Conservation (phyloP, 2,888 invertebrate species). For the Neria commutata region DNA sequence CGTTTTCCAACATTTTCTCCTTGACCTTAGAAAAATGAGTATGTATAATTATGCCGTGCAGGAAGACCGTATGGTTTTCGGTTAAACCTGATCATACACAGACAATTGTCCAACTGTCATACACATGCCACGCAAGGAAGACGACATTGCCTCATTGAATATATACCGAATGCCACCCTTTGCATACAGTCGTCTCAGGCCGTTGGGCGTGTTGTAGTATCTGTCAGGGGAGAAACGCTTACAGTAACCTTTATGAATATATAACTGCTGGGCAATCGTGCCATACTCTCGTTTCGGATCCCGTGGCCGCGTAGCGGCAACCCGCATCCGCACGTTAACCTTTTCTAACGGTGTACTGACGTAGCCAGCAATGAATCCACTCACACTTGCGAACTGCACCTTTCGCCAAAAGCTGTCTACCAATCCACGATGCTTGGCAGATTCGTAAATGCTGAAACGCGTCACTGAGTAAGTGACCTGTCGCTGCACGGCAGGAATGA, state of each 20-base stretch:
- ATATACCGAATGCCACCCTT: constrained; percentile 24
- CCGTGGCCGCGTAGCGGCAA: constrained; percentile 20
- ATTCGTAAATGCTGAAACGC: constrained; percentile 19
- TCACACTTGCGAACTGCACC: constrained; percentile 9
- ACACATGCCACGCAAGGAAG: constrained; percentile 23
- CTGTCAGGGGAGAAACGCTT: too few relatives aligned
- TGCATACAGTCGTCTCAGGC: constrained; percentile 11
- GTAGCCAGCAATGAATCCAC: constrained; percentile 20
- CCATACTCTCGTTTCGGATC: constrained; percentile 25
- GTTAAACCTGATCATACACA: constrained; percentile 26
- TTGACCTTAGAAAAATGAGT: not conserved
- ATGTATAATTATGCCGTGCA: not conserved
- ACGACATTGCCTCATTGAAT: constrained; percentile 16
- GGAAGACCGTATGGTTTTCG: not conserved
- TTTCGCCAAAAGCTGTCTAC: too few relatives aligned
- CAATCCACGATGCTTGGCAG: constrained; percentile 3
- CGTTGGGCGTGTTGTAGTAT: constrained; percentile 19
- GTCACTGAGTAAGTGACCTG: constrained; percentile 15
- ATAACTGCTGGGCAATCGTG: constrained; percentile 10
- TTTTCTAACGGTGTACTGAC: constrained; percentile 27
- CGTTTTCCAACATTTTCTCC: not conserved
- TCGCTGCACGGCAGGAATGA: constrained; percentile 3
- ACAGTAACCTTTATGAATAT: not conserved
- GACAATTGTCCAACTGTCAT: constrained; percentile 27
- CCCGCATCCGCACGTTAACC: constrained; percentile 19